These are phyloP conservation scores for Pheosia tremula DNA, from an alignment of 2,888 invertebrate species.

Conservation along the genomic window DNA sequence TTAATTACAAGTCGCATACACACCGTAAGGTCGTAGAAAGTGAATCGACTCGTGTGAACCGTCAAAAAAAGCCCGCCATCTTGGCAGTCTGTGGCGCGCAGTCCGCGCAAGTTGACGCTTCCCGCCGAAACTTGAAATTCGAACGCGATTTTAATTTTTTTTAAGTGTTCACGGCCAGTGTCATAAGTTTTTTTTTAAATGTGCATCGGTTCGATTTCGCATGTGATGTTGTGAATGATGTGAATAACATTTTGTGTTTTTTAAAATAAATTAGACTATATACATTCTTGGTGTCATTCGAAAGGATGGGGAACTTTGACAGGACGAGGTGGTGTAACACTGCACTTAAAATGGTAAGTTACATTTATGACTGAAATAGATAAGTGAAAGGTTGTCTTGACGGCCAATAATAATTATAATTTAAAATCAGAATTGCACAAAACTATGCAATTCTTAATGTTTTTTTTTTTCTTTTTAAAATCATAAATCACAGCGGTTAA, in stretches of 20 bases:
- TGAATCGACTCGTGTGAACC: constrained; percentile 84
- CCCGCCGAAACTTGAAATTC: constrained; percentile 72
- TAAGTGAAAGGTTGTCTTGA: neutral
- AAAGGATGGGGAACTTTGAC: constrained; percentile 72
- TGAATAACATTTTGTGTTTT: constrained; percentile 63
- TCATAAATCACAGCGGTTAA: constrained; percentile 18
- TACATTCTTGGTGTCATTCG: constrained; percentile 57
- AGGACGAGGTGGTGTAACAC: constrained; percentile 59
- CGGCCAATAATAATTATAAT: constrained; percentile 1
- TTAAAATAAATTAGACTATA: constrained; percentile 43
- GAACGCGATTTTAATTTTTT: constrained; percentile 60
- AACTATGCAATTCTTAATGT: neutral
- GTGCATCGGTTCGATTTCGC: constrained; percentile 52
- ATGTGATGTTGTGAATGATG: constrained; percentile 74
- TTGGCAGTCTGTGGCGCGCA: constrained; percentile 80
- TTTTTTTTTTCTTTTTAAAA: neutral
- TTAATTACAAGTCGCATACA: constrained; percentile 82
- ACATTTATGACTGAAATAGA: constrained; percentile 11
- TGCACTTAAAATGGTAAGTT: constrained; percentile 76
- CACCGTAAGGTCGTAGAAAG: constrained; percentile 84
- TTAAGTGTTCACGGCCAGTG: constrained; percentile 66
- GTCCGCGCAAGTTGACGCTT: constrained; percentile 74
- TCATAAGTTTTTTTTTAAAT: constrained; percentile 45
- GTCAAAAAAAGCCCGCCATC: constrained; percentile 81
- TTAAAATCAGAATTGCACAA: neutral